Evolutionary conservation across 2,797 vertebrate species (phyloP), one percentile per base, ranked within the genome.

Genomic region (Rhodeus uyekii): DNA sequence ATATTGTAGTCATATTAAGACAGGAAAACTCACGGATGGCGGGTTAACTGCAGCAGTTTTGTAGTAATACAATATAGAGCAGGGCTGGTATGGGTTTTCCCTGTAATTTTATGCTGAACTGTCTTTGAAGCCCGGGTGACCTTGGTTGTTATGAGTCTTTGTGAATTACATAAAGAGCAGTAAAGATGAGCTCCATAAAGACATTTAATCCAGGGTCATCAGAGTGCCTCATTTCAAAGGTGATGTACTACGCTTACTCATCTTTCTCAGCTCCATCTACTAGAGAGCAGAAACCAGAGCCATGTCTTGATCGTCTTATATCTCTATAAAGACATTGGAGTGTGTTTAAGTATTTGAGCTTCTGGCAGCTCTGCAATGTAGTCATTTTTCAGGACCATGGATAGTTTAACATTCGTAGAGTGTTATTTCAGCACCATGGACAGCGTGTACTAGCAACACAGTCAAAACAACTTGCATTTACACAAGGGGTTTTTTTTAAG

Each of bases 371-470:
- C 22, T 4, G 55, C 53, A 24, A 36, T 36, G 14, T 14, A 19
- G 32, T 27, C 0, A 0, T 3, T 63, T n/a, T 81, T 64, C 79
- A 81, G 80, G 24, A 75, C 80, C 46, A 81, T 22, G 80, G 80
- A 53, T 32, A 81, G 80, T 34, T 72, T 67, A 50, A 27, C 3
- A 12, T 19, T 0, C 2, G 18, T 8, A 8, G 14, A 14, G 42
- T 7, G 36, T 39, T 12, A 4, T 46, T 78, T 87, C 83, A 82
- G 87, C 78, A 88, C 73, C 68, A 69, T 44, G 74, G 81, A 87
- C 74, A 84, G 65, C 50, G 79, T 12, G 7, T 34, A 3, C 5
- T 6, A 16, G 22, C 8, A 39, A 34, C 10, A 44, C 50, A 67
- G 34, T 18, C 38, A 64, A 18, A 2, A 38, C 48, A 55, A 53